These are phyloP conservation scores for Ceratitis capitata DNA, from an alignment of 1,140 invertebrate genomes.

Conservation along the genomic window DNA sequence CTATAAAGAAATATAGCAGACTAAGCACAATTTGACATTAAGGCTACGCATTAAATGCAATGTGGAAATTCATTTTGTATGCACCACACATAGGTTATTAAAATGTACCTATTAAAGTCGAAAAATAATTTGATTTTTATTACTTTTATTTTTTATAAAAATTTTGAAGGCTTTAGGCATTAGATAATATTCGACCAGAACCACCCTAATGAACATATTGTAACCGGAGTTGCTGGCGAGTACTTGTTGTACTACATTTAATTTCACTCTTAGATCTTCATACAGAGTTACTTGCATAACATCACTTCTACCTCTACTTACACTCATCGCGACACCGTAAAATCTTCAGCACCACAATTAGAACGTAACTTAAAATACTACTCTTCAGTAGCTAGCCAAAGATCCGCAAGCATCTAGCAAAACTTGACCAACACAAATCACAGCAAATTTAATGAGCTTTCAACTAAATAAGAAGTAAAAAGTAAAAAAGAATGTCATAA, in stretches of 20 bases:
- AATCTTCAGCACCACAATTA: not conserved
- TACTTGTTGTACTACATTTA: not conserved
- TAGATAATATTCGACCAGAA: too few species aligned
- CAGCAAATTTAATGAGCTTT: conserved; percentile 8
- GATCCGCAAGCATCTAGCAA: conserved; percentile 13
- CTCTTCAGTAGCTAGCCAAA: conserved; percentile 19
- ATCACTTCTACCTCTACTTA: not conserved
- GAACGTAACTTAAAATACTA: not conserved
- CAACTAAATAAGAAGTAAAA: not conserved
- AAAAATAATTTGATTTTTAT: too few species aligned
- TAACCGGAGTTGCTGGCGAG: not conserved
- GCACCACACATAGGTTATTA: too few species aligned
- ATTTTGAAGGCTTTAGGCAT: too few species aligned
- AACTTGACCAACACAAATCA: conserved; percentile 37
- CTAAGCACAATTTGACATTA: too few species aligned
- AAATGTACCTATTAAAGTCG: too few species aligned
- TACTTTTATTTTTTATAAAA: too few species aligned
- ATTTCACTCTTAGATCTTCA: not conserved
- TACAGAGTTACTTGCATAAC: not conserved
- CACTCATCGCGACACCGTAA: not conserved
- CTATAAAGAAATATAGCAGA: too few species aligned
- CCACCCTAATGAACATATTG: too few species aligned
- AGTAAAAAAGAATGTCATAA: not conserved
- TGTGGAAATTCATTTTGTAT: too few species aligned
- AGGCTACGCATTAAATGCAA: too few species aligned